Evolutionary conservation across 2,113 vertebrate species (phyloP).

Genomic region (Mohoua ochrocephala): DNA sequence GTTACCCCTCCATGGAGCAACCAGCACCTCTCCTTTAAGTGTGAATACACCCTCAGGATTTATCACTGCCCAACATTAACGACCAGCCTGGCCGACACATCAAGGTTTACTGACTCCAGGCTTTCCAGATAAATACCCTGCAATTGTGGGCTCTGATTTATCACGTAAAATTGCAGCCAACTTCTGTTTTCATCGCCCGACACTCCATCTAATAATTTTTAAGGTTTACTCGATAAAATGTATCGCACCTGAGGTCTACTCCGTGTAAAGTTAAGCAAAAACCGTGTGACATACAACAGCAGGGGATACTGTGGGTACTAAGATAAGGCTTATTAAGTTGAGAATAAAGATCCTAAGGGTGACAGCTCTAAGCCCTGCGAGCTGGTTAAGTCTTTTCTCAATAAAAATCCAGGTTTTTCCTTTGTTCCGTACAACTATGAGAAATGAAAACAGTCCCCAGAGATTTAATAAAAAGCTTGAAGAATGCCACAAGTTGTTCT

Average conservation of each 20-base stretch:
- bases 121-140: background rate
- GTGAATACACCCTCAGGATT: background rate
- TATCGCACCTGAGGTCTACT: background rate
- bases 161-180: background rate
- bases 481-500: background rate
- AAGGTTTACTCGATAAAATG: background rate
- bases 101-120: background rate
- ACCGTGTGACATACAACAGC: background rate
- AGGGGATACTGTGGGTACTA: background rate
- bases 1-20: background rate
- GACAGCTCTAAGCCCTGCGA: background rate
- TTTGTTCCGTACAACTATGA: background rate
- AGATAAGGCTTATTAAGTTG: slow-evolving; percentile 16
- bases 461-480: background rate
- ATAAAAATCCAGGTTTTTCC: background rate
- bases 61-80: background rate
- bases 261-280: background rate
- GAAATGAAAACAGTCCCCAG: background rate
- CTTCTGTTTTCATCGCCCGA: background rate
- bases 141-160: background rate
- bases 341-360: background rate
- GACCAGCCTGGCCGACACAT: background rate
- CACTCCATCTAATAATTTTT: background rate
- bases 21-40: background rate
- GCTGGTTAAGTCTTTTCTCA: background rate